Conservation (phyloP, 2,113 vertebrate species). For the Sigmodon hispidus region DNA sequence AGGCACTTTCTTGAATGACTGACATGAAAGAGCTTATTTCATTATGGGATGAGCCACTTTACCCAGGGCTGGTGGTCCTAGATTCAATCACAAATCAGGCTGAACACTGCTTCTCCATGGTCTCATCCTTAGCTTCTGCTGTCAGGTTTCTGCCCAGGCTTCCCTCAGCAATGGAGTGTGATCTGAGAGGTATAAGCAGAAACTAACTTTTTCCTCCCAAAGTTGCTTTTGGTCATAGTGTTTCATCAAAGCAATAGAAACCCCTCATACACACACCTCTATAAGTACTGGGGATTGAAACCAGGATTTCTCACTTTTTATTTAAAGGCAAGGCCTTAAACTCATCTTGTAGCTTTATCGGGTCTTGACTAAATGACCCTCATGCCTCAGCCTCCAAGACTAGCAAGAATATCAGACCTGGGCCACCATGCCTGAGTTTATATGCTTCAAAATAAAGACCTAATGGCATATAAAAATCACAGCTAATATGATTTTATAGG, state of each 20-base stretch:
- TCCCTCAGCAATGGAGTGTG: not conserved
- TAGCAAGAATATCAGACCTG: not conserved
- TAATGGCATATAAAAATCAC: not conserved
- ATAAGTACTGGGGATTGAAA: not conserved
- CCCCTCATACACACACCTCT: rapidly evolving
- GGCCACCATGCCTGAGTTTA: not conserved
- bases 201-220: not conserved
- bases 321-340: not conserved
- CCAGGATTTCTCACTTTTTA: not conserved
- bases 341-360: not conserved
- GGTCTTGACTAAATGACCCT: not conserved
- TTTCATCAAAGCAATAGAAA: not conserved
- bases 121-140: not conserved
- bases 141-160: not conserved
- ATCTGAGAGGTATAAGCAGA: not conserved
- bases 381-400: not conserved
- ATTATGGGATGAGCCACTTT: not conserved
- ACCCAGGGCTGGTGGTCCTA: not conserved
- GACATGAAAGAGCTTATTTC: not conserved
- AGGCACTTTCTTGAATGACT: not conserved
- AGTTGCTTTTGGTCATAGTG: not conserved
- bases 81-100: not conserved
- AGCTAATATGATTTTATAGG: not conserved
- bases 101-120: not conserved
- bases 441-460: slow-evolving; percentile 43